Evolutionary conservation across 2,113 vertebrate genomes (phyloP), one percentile per base, ranked within the genome.

Genomic region (Myrmecobius fasciatus): DNA sequence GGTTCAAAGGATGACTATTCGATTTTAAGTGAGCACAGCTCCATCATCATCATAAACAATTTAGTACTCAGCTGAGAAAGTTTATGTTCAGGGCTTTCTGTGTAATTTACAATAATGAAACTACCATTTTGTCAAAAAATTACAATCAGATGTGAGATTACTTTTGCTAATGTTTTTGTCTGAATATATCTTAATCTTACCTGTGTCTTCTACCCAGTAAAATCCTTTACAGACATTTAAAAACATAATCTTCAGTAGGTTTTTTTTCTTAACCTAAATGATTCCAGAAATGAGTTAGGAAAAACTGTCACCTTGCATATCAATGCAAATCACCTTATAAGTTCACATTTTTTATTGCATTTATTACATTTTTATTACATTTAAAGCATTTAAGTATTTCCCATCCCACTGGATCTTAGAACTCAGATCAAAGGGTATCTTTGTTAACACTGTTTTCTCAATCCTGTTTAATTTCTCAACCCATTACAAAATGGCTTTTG

Each of bases 61-160:
- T 53, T 24, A 25, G 31, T n/a, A n/a, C 90, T 91, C 51, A 91
- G 51, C 56, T 31, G 20, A 26, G 52, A 46, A 48, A 43, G 0
- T 47, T 20, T 25, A 31, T 60, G 46, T 54, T 25, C 6, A 25
- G 24, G 47, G 53, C 90, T 11, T 49, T 47, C 31, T 4, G 25
- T 9, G 31, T 12, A 49, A 83, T 46, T 2, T 67, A 36, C 36
- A 22, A 25, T 3, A 26, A 75, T 0, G 26, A 90, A 46, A 3
- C 31, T 8, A 36, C 25, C 48, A 11, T 54, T n/a, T 91, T 95
- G 97, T 97, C 95, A 52, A 92, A 31, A 12, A 67, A 67, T 36
- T 67, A 36, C 56, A 56, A 75, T 75, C 49, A 36, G 91, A 89
- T 31, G 7, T 7, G 0, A 92, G 92, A 94, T 93, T 93, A 31